phyloP scores from a whole-genome alignment of 2,797 vertebrate species.

The Xenopus petersii region DNA sequence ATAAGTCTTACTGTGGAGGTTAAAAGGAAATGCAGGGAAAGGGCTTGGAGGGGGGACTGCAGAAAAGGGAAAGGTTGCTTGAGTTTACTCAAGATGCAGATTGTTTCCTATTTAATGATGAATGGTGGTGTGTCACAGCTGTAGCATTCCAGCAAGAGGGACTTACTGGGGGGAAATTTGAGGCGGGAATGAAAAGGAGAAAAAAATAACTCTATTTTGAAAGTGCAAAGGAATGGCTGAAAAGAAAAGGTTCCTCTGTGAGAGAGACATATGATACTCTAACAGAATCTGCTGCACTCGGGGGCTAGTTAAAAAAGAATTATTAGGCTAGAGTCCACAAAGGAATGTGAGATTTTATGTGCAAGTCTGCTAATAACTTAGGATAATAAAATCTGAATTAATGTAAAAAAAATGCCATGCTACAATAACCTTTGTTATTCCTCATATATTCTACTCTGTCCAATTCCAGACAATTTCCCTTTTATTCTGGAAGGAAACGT shows the following conservation, averaged over 20 bases:
- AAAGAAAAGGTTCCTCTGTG: constrained; percentile 40
- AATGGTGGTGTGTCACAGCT: constrained; percentile 19
- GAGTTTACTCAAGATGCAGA: constrained; percentile 15
- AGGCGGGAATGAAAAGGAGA: constrained; percentile 9
- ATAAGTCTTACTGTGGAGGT: neutral
- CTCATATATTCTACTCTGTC: neutral
- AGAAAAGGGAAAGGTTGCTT: constrained; percentile 19
- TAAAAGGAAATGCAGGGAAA: neutral
- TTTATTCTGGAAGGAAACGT: no score
- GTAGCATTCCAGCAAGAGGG: constrained; percentile 33
- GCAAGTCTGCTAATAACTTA: neutral
- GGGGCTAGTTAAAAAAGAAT: constrained; percentile 26
- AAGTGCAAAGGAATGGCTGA: constrained; percentile 28
- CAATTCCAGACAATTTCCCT: neutral
- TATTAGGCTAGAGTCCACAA: constrained; percentile 12
- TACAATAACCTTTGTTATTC: neutral
- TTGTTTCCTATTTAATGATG: constrained; percentile 35
- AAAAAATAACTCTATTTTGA: constrained; percentile 30
- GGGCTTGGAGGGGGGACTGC: neutral
- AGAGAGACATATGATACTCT: constrained; percentile 38
- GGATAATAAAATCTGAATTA: constrained; percentile 5
- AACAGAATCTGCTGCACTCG: constrained; percentile 26
- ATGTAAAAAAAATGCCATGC: neutral
- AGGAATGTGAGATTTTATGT: constrained; percentile 36
- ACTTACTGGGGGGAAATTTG: constrained; percentile 32